A percentile compares a stretch with the other conserved stretches of the same genome.
These are phyloP conservation scores for Babyrousa celebensis DNA, from an alignment of 2,797 vertebrate species.

Conservation along the genomic window DNA sequence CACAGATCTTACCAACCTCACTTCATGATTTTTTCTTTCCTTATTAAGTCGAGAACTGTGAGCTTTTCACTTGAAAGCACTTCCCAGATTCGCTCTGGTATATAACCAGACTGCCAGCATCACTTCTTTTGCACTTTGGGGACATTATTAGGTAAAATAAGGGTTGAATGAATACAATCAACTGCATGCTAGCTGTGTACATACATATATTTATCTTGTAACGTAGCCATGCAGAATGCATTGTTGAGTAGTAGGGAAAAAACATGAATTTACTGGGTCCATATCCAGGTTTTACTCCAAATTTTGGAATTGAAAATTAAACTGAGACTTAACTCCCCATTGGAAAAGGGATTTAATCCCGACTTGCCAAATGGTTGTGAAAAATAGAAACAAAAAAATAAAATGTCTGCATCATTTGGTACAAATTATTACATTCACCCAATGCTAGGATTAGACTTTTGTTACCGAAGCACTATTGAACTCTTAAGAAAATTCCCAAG, in stretches of 20 bases:
- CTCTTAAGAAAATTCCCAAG: not conserved
- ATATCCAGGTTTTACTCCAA: not conserved
- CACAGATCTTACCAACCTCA: too few species aligned
- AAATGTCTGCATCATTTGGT: not conserved
- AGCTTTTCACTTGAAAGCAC: not conserved
- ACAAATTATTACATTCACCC: not conserved
- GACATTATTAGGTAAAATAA: not conserved
- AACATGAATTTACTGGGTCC: not conserved
- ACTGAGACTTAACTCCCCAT: not conserved
- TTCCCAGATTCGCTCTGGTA: not conserved
- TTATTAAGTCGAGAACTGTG: not conserved
- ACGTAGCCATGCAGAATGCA: not conserved
- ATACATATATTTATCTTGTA: not conserved
- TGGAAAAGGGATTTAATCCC: not conserved
- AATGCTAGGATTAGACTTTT: not conserved
- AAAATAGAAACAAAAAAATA: not conserved
- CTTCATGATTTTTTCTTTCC: not conserved
- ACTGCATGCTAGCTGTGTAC: not conserved
- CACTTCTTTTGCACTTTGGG: not conserved
- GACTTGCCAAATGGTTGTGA: not conserved
- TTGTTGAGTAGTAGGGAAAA: not conserved
- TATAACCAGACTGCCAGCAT: not conserved
- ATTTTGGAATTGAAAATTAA: not conserved
- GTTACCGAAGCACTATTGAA: not conserved
- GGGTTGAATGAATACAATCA: not conserved